Base-by-base conservation (phyloP, 2,888 invertebrate species). In the Mimas tiliae region DNA sequence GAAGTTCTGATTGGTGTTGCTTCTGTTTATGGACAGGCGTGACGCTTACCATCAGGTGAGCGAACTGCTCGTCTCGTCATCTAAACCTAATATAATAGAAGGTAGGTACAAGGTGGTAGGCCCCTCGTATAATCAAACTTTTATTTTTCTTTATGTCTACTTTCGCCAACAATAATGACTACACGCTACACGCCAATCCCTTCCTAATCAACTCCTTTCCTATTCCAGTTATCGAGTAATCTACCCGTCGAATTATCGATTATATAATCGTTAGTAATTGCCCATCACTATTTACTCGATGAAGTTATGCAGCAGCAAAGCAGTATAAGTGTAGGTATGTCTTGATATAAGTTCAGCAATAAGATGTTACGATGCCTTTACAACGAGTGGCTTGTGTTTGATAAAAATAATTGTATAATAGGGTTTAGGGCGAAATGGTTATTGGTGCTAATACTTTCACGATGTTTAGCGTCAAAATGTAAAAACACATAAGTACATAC, bases 191-290 rank as follows among this genome's bases (percentile, higher is more conserved):
- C 6, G 58, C 58, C 19, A 50, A 9, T 19, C 27, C 27, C 27
- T 27, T 1, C 27, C 27, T 27, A 27, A 27, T 27, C 27, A 19
- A 19, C 19, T 19, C 58, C 38, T 58, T 78, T 79, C 76, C 78
- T 72, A 73, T 67, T 69, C 67, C 74, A 74, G 74, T 84, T 78
- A 77, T 78, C 76, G 74, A 68, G 71, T 73, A 68, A 71, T 62
- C 50, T 62, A 63, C 45, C 53, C 47, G 62, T 50, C 52, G 19
- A 65, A 48, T 34, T 52, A 53, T 55, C 51, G 33, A 67, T 52
- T 34, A 19, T 34, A 16, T 63, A 63, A 48, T 62, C 47, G 27
- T 67, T 47, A 51, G 50, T 47, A 62, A 67, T 64, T 51, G 52
- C 48, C 62, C 63, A 67, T 67, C 62, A 67, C 58, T 64, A 65